phyloP scores from a whole-genome alignment of 2,113 vertebrate species.

The Aleadryas rufinucha region DNA sequence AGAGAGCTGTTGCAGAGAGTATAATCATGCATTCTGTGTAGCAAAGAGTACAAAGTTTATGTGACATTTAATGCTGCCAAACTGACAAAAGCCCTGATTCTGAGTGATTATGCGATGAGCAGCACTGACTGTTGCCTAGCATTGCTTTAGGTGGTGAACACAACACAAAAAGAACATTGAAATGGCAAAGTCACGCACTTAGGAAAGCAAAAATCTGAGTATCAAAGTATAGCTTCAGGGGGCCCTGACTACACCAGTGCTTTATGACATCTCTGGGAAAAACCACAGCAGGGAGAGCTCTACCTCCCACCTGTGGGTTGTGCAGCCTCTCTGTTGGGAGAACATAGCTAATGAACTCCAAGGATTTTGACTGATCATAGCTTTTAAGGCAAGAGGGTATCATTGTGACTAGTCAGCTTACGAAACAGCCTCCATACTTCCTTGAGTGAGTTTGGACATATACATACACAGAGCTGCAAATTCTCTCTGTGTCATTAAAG shows the following conservation, averaged over 20 bases:
- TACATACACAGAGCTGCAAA: not conserved
- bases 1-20: not conserved
- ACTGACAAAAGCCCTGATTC: not conserved
- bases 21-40: not conserved
- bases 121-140: not conserved
- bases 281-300: not conserved
- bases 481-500: not conserved
- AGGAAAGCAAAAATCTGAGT: not conserved
- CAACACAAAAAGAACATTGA: not conserved
- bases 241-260: not conserved
- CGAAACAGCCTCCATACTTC: not conserved
- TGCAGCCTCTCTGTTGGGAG: not conserved
- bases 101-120: not conserved
- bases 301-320: accelerated
- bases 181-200: not conserved
- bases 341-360: not conserved
- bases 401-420: not conserved
- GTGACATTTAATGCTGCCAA: not conserved
- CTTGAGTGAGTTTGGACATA: not conserved
- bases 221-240: not conserved
- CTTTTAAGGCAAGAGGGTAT: not conserved
- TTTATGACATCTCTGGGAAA: not conserved
- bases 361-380: not conserved
- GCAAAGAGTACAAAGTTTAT: not conserved
- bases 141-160: not conserved